Evolutionary conservation across 2,113 vertebrate genomes (phyloP), one percentile per base, ranked within the genome.

Genomic region (Peucedramus taeniatus): DNA sequence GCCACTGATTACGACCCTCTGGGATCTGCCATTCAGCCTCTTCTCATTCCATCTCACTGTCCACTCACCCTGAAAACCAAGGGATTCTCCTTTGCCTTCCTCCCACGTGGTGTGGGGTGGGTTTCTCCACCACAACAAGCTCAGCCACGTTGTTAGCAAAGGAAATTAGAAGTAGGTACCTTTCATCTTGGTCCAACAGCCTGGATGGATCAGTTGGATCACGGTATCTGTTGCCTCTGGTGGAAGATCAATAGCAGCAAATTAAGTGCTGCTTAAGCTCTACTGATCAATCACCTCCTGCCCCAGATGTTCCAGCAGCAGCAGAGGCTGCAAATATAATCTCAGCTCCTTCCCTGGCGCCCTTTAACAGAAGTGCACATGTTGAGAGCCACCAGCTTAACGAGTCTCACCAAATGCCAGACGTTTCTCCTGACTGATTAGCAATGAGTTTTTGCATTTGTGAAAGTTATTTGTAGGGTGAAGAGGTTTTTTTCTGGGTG

Each of bases 101-200:
- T 63, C 33, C 31, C 4, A 1, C 0, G 0, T 15, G 5, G 16
- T n/a, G 28, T 49, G 39, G 11, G 16, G 7, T 5, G 31, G 37
- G 26, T 71, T 64, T 59, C 42, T 77, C 53, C 50, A 57, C 24
- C 19, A 45, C 27, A 26, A 19, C 0, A 0, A 92, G 39, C 37
- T 59, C 39, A 1, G 31, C 26, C 9, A 8, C 0, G 6, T 23
- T 37, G 21, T 27, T 45, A 68, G 35, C 17, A 54, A 63, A 66
- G 24, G 6, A 54, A 63, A 33, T 59, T 10, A 37, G 27, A 71
- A 66, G 14, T 4, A 22, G 28, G 35, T 31, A 53, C 37, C 26
- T 93, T 76, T 76, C 33, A 35, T 61, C 72, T 53, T 23, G 7
- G 24, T 17, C 26, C 33, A 80, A 20, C 35, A 77, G 66, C 44